Percentiles rank a stretch among this genome's conserved stretches.
phyloP scores from a whole-genome alignment of 2,797 vertebrate genomes.

The Girardinus metallicus region DNA sequence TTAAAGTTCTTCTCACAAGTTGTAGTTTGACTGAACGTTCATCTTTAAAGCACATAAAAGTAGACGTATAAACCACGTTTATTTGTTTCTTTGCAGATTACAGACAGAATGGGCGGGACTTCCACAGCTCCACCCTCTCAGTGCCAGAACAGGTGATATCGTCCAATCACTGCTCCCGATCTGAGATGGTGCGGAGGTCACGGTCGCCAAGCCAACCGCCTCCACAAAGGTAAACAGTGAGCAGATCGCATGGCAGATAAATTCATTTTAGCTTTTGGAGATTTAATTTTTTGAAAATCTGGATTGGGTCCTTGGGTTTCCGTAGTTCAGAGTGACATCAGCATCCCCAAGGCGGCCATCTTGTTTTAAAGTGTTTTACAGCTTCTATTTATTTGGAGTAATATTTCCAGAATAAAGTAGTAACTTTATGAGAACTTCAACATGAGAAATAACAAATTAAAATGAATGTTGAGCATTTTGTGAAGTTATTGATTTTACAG shows the following conservation, averaged over 20 bases:
- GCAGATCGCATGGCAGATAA: background rate
- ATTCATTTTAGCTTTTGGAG: too few relatives aligned
- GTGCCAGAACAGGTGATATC: slow-evolving; percentile 94
- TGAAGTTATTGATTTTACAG: too few relatives aligned
- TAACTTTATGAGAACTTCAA: too few relatives aligned
- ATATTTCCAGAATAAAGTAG: too few relatives aligned
- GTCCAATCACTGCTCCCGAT: slow-evolving; percentile 89
- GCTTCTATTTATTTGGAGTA: too few relatives aligned
- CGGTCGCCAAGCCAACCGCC: slow-evolving; percentile 92
- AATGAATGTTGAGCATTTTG: too few relatives aligned
- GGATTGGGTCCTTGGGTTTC: too few relatives aligned
- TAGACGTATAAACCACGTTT: background rate
- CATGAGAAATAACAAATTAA: too few relatives aligned
- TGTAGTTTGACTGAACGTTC: background rate
- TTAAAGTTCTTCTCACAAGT: background rate
- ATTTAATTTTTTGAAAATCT: too few relatives aligned
- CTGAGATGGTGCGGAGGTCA: slow-evolving; percentile 87
- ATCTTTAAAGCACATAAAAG: background rate
- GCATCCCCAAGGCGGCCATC: too few relatives aligned
- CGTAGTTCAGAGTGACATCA: too few relatives aligned
- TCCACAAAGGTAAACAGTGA: slow-evolving; percentile 86
- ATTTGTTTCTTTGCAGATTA: slow-evolving; percentile 80
- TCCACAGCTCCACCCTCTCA: slow-evolving; percentile 94
- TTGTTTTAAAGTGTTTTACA: too few relatives aligned
- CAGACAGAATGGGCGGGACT: slow-evolving; percentile 89